Conservation (phyloP, 2,797 vertebrate species). For the Siniperca obscura region DNA sequence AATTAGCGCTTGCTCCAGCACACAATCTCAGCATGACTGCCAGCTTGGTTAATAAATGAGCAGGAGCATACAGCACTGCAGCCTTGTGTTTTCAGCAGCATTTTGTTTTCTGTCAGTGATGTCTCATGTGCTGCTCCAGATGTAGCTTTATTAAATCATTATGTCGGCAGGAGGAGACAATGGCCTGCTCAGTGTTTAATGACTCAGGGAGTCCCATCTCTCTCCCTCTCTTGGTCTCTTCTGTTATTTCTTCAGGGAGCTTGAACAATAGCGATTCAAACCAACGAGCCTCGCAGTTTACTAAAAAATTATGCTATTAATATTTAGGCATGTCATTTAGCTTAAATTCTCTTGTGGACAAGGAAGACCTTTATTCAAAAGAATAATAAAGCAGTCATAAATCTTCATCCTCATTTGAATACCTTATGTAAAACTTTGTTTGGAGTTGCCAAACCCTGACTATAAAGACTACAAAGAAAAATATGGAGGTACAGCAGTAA, state of each 20-base stretch:
- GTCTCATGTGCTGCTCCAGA: conserved; percentile 74
- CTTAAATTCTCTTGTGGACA: conserved; percentile 55
- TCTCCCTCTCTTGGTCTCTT: conserved; percentile 54
- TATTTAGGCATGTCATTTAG: conserved; percentile 70
- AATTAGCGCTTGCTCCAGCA: conserved; percentile 75
- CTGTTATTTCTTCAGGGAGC: conserved; percentile 66
- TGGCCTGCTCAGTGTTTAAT: conserved; percentile 77
- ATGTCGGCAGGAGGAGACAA: conserved; percentile 78
- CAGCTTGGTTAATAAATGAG: conserved; percentile 76
- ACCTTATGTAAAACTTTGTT: conserved; percentile 50
- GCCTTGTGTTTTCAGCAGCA: conserved; percentile 74
- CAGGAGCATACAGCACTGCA: conserved; percentile 68
- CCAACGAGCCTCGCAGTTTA: conserved; percentile 66
- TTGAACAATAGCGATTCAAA: conserved; percentile 63
- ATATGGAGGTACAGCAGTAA: conserved; percentile 12
- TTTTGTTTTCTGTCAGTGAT: conserved; percentile 78
- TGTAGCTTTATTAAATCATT: conserved; percentile 82
- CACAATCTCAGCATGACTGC: conserved; percentile 74
- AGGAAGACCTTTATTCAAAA: conserved; percentile 59
- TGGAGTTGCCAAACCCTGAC: conserved; percentile 25
- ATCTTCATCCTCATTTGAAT: conserved; percentile 66
- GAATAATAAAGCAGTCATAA: conserved; percentile 61
- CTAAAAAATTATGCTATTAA: conserved; percentile 73
- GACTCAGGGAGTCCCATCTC: conserved; percentile 74
- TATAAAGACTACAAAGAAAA: conserved; percentile 22